A percentile compares a stretch with the other conserved stretches of the same genome.
phyloP scores from a whole-genome alignment of 2,113 vertebrate genomes.

The Tor tambroides region DNA sequence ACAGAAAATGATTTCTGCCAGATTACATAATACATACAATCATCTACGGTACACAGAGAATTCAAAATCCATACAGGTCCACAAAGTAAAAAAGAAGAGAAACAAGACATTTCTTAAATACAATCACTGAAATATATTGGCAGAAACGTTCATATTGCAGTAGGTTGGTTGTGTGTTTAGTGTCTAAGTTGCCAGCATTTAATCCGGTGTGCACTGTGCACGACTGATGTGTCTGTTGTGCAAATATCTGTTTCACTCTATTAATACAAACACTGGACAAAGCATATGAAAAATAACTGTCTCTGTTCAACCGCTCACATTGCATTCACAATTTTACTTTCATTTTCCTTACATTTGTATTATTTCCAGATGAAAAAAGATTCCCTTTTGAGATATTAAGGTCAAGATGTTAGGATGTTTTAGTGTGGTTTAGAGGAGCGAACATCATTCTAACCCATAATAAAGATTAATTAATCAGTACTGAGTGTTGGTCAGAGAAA shows the following conservation, averaged over 20 bases:
- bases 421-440: neutral
- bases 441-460: neutral
- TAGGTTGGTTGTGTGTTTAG: conserved; percentile 66
- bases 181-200: conserved; percentile 66
- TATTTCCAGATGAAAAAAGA: neutral
- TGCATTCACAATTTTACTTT: neutral
- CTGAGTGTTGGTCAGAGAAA: neutral
- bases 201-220: neutral
- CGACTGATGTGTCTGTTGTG: conserved; percentile 59
- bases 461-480: neutral
- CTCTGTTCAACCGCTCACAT: neutral
- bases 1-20: conserved; percentile 68
- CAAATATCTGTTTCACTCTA: conserved; percentile 45
- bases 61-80: conserved; percentile 57
- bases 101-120: conserved; percentile 66
- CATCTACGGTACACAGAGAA: conserved; percentile 65
- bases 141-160: conserved; percentile 74
- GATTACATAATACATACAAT: conserved; percentile 70
- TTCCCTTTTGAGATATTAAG: neutral
- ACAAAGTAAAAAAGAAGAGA: conserved; percentile 45
- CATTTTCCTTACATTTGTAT: neutral
- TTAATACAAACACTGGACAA: conserved; percentile 31
- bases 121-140: conserved; percentile 62
- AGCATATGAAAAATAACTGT: neutral
- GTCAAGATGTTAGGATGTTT: neutral